Conservation (phyloP, 1,140 invertebrate genomes). For the Aphidius gifuensis region DNA sequence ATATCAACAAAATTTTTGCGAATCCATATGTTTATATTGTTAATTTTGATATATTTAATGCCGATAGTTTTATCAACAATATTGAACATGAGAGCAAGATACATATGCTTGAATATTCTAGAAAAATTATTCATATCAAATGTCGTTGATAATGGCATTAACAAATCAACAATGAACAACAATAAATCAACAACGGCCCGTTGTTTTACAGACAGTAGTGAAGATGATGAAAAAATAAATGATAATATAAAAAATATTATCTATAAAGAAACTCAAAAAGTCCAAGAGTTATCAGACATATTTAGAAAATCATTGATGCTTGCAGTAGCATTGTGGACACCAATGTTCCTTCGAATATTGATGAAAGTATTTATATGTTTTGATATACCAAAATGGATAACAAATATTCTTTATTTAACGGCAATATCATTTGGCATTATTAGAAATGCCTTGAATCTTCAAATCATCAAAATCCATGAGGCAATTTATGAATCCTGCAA, state of each 20-base stretch:
- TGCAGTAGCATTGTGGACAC: constrained; percentile 36
- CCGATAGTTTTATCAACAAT: constrained; percentile 33
- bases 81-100: constrained; percentile 27
- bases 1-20: constrained; percentile 33
- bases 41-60: constrained; percentile 37
- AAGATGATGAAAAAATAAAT: neutral
- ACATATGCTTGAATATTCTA: constrained; percentile 20
- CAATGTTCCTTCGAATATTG: constrained; percentile 31
- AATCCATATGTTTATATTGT: constrained; percentile 31
- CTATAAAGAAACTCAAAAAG: constrained; percentile 1
- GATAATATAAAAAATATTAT: neutral
- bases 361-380: constrained; percentile 32
- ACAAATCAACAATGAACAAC: constrained; percentile 8
- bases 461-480: constrained; percentile 32
- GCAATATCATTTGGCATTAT: constrained; percentile 28
- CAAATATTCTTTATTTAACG: constrained; percentile 27
- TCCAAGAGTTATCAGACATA: constrained; percentile 21
- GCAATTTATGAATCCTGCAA: neutral
- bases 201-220: too few relatives aligned
- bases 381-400: constrained; percentile 29
- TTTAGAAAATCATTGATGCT: constrained; percentile 29
- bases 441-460: constrained; percentile 36
- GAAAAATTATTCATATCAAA: constrained; percentile 18
- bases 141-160: constrained; percentile 3
- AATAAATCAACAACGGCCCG: neutral